These are phyloP conservation scores for Rhynchotus rufescens DNA, from an alignment of 2,797 vertebrate genomes.

Conservation along the genomic window DNA sequence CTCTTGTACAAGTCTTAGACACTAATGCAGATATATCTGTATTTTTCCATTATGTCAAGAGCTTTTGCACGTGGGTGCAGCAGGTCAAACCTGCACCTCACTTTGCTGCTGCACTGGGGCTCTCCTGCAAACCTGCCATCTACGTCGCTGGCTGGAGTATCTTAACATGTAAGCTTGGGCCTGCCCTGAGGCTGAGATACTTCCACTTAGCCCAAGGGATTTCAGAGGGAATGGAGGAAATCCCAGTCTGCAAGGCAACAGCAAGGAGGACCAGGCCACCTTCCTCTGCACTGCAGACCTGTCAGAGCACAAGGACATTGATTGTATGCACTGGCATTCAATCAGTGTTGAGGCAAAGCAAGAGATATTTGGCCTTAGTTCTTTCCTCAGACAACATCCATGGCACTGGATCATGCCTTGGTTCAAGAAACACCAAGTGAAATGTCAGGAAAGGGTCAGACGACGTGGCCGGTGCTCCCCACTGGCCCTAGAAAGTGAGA, in stretches of 20 bases:
- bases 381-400: background rate
- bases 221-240: background rate
- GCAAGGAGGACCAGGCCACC: background rate
- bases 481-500: background rate
- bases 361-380: background rate
- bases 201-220: background rate
- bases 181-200: background rate
- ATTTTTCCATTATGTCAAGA: conserved; percentile 17
- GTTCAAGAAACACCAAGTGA: background rate
- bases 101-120: no score
- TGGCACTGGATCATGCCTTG: background rate
- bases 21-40: conserved; percentile 42
- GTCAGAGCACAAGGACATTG: background rate
- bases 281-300: background rate
- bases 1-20: background rate
- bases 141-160: background rate
- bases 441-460: background rate
- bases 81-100: background rate
- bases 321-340: no score
- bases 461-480: background rate
- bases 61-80: conserved; percentile 30
- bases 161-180: background rate
- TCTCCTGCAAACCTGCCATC: background rate
- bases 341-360: background rate
- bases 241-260: background rate